Evolutionary conservation across 2,113 vertebrate species (phyloP).

Genomic region (Sylvietta virens): DNA sequence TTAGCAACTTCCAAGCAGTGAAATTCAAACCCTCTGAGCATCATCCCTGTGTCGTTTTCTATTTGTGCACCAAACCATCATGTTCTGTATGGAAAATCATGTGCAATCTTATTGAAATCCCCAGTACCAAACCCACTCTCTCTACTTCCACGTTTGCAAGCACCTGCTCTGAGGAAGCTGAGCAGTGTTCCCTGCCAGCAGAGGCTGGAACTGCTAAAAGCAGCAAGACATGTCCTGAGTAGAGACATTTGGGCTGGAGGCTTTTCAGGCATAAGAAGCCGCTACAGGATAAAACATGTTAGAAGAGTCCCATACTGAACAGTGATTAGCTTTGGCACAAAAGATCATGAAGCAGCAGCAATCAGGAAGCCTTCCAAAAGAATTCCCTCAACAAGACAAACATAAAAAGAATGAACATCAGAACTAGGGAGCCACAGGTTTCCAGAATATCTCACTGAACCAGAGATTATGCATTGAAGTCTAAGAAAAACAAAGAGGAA

Average conservation of each 20-base stretch:
- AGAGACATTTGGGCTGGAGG: not conserved
- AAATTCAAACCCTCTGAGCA: not conserved
- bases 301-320: not conserved
- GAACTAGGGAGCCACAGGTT: not conserved
- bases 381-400: not conserved
- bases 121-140: not conserved
- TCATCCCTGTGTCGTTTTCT: not conserved
- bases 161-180: not conserved
- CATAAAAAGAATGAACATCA: not conserved
- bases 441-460: not conserved
- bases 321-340: not conserved
- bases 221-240: not conserved
- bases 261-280: not conserved
- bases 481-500: not conserved
- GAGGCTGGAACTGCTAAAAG: not conserved
- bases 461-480: not conserved
- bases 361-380: conserved; percentile 12
- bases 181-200: not conserved
- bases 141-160: not conserved
- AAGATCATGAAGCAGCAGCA: not conserved
- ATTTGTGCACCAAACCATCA: not conserved
- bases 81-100: not conserved
- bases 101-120: not conserved
- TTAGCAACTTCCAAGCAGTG: not conserved
- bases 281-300: not conserved